Evolutionary conservation across 2,113 vertebrate genomes (phyloP).

Genomic region (Ancistrus triradiatus): DNA sequence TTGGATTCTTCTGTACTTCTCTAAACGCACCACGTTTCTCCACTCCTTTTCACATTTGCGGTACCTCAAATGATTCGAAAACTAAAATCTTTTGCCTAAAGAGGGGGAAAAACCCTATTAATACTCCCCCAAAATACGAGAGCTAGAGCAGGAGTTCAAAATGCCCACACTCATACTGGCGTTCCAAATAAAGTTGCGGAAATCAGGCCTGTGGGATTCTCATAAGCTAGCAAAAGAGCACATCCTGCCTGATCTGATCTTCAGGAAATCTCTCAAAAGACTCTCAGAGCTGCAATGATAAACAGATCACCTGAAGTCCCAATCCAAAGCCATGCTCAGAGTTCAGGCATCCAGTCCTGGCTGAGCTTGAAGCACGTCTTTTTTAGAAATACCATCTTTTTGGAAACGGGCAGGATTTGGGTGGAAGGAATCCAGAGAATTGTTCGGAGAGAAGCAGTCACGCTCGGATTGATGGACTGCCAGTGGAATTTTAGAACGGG

Average conservation of each 20-base stretch:
- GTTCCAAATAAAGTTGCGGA: too few relatives aligned
- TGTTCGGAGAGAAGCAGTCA: constrained; percentile 52
- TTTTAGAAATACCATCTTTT: constrained; percentile 31
- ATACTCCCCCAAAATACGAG: too few relatives aligned
- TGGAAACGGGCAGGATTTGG: constrained; percentile 37
- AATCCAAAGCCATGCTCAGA: constrained; percentile 24
- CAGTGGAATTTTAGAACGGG: constrained; percentile 32
- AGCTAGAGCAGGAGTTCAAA: background rate
- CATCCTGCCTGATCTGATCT: constrained; percentile 23
- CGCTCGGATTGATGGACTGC: constrained; percentile 54
- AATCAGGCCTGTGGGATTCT: constrained; percentile 13
- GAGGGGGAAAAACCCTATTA: too few relatives aligned
- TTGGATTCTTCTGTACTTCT: too few relatives aligned
- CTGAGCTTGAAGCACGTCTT: constrained; percentile 45
- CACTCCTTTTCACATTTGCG: too few relatives aligned
- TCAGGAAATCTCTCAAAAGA: constrained; percentile 21
- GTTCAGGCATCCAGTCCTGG: constrained; percentile 33
- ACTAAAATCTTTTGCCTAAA: too few relatives aligned
- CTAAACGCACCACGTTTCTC: too few relatives aligned
- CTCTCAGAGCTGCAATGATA: constrained; percentile 29
- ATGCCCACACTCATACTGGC: background rate
- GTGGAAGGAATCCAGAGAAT: constrained; percentile 46
- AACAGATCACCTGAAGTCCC: constrained; percentile 36
- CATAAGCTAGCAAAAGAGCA: constrained; percentile 5
- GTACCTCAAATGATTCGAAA: too few relatives aligned